These are phyloP conservation scores for Bicyclus anynana DNA, from an alignment of 1,140 invertebrate species.

Conservation along the genomic window DNA sequence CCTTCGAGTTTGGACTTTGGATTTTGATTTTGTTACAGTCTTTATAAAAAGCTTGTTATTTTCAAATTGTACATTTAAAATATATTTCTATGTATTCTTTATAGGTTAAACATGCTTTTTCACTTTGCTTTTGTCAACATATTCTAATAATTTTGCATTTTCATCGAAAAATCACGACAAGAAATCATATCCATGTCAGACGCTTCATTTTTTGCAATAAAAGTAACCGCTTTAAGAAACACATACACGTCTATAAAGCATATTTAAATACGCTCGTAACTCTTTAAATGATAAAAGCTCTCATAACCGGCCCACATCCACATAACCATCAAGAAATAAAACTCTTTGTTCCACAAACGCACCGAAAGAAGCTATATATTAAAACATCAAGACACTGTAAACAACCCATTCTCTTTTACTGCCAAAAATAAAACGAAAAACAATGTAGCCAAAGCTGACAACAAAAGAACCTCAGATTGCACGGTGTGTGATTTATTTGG, in stretches of 20 bases:
- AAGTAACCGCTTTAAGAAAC: not conserved
- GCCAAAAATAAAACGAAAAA: slow-evolving; percentile 25
- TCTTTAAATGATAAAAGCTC: not conserved
- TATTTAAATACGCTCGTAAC: not conserved
- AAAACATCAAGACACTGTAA: slow-evolving; percentile 9
- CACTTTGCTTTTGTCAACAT: too few relatives aligned
- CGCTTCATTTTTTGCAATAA: too few relatives aligned
- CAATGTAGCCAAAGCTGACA: slow-evolving; percentile 25
- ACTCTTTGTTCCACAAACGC: not conserved
- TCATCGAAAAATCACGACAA: too few relatives aligned
- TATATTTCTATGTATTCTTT: too few relatives aligned
- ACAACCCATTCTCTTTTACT: slow-evolving; percentile 15
- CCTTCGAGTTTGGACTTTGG: too few relatives aligned
- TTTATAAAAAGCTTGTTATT: too few relatives aligned
- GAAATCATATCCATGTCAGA: too few relatives aligned
- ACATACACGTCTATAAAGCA: not conserved
- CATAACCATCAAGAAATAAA: not conserved
- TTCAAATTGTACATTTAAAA: too few relatives aligned
- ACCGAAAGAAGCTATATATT: not conserved
- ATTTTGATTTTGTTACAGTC: too few relatives aligned
- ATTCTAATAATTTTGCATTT: too few relatives aligned
- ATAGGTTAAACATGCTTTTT: too few relatives aligned
- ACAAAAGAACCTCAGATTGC: slow-evolving; percentile 29
- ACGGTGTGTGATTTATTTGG: slow-evolving; percentile 32
- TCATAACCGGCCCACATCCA: not conserved